Base-by-base conservation (phyloP, 2,797 vertebrate species). In the Coregonus suidteri region DNA sequence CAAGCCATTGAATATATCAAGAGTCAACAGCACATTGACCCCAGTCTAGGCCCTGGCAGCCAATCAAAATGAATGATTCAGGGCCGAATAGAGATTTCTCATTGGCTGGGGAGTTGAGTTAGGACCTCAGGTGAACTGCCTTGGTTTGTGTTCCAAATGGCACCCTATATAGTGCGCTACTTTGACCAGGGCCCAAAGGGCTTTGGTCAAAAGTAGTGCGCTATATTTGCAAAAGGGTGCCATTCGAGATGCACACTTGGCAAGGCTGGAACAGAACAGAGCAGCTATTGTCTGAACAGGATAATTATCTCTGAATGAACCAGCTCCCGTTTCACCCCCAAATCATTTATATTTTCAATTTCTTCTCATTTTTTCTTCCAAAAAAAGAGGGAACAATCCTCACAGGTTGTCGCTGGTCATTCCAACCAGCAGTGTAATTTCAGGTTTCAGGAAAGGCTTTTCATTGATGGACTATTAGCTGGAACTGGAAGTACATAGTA, bases 221-320 rank as follows among this genome's bases (percentile, higher is more conserved):
- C 41, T 47, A 7, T 47, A 11, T 47, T 47, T 7, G 9, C 41
- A 11, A 13, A 16, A 66, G 25, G 7, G 41, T 47, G 41, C 3
- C 25, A 66, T 34, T 34, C 7, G 56, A n/a, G 56, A 59, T 34
- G 4, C 13, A 66, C 7, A n/a, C 69, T 20, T 25, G 25, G 69
- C 35, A 62, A 31, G 30, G 16, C 9, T 6, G 20, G 53, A 68
- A 69, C 53, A 78, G 77, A 67, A 25, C 65, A 78, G 65, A 54
- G 18, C 30, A 41, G 72, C 74, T 31, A 75, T 65, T 79, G 78
- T 79, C 54, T 20, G 59, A 59, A 30, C 59, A 13, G 59, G 41
- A 54, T 30, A 53, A 72, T 20, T 53, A 31, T 54, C 65, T 65
- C 76, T 65, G 56, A 51, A 35, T 2, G 30, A 77, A n/a, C 9